Evolutionary conservation across 2,113 vertebrate genomes (phyloP), one percentile per base, ranked within the genome.

Genomic region (Cromileptes altivelis): DNA sequence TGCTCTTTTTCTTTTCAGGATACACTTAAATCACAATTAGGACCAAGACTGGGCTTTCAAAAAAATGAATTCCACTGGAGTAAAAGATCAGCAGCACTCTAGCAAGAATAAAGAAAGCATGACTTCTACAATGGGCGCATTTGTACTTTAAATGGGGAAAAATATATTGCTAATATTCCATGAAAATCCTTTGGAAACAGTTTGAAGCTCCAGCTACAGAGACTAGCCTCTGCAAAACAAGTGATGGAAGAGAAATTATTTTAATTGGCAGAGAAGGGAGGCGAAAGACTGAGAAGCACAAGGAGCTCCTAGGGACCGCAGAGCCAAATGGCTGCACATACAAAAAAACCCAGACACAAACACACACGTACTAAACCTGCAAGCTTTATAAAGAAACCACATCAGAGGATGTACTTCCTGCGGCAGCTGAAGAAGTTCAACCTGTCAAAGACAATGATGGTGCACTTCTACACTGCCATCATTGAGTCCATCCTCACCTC

Each of bases 281-380:
- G 6, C 70, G 11, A 47, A 56, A 78, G 89, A 74, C 58, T 18
- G n/a, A 50, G 60, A 91, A 49, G 92, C 69, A 50, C 90, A 92
- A 94, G 56, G 80, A 81, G 60, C 68, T 89, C 84, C 88, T 91
- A 80, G 89, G 91, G 85, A 92, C 50, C 11, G 33, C 56, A 45
- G 25, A 30, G 47, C 13, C 15, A 14, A 3, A 6, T 45, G 68
- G 53, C 27, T 56, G 21, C 25, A 72, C 18, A 18, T 14, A 40
- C 25, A 75, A 45, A 57, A 52, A 37, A 1, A 15, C 13, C 73
- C 2, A 30, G 11, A 42, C 33, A 25, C 13, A 75, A n/a, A 76
- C 37, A 62, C 23, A 53, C 62, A 77, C 8, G 27, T 23, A 58
- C 19, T 3, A 61, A 63, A 60, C 37, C 14, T 27, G 52, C 15